Percentiles rank a stretch among this genome's conserved stretches.
Conservation (phyloP, 2,797 vertebrate genomes). For the Oreochromis grahami region DNA sequence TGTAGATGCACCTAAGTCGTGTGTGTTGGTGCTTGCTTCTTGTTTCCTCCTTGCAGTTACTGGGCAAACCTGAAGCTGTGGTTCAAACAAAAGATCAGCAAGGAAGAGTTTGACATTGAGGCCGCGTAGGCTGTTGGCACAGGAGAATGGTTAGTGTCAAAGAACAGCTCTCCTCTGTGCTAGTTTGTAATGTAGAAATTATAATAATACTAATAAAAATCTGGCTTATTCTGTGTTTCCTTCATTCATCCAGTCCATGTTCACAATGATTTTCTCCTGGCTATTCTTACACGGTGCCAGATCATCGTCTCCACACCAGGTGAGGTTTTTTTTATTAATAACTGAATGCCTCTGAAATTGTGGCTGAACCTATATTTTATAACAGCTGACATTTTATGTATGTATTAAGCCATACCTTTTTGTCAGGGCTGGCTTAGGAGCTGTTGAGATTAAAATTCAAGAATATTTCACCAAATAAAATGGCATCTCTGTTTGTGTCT, state of each 20-base stretch:
- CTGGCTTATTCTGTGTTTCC: neutral
- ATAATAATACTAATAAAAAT: neutral
- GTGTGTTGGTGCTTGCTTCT: neutral
- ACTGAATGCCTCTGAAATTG: neutral
- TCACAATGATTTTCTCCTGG: constrained; percentile 97
- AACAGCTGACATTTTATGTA: neutral
- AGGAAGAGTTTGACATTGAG: constrained; percentile 96
- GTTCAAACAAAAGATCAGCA: constrained; percentile 99
- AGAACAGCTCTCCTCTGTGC: neutral
- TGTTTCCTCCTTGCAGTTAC: constrained; percentile 76
- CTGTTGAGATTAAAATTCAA: neutral
- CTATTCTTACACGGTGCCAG: constrained; percentile 96
- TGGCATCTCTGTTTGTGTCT: neutral
- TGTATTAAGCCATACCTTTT: neutral
- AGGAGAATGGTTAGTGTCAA: constrained; percentile 85
- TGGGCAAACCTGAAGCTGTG: constrained; percentile 98
- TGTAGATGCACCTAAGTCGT: neutral
- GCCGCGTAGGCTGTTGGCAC: constrained; percentile 91
- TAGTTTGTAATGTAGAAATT: neutral
- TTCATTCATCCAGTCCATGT: constrained; percentile 82
- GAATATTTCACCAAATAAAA: neutral
- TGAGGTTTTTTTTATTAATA: neutral
- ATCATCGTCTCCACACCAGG: constrained; percentile 90
- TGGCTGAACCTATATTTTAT: neutral
- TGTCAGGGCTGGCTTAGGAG: too few species aligned